A percentile compares a stretch with the other conserved stretches of the same genome.
Conservation (phyloP, 2,888 invertebrate species). For the Choreutis nemorana region DNA sequence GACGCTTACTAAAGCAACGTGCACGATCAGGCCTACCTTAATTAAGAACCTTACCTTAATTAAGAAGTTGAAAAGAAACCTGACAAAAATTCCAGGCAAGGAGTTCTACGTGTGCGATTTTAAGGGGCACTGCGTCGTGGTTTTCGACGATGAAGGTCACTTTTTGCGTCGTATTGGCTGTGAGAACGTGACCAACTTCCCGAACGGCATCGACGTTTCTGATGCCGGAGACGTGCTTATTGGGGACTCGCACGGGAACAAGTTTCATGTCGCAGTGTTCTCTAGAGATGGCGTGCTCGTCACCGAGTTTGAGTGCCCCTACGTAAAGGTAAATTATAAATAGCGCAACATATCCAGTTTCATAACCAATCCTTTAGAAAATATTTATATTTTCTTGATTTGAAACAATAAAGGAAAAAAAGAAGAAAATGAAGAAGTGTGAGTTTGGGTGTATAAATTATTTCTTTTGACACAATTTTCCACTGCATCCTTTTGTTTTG, state of each 20-base stretch:
- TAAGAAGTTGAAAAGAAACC: no score
- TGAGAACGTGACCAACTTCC: constrained; percentile 95
- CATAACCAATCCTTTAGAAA: neutral
- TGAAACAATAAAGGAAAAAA: neutral
- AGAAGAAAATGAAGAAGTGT: no score
- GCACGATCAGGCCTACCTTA: no score
- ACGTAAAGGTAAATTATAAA: constrained; percentile 83
- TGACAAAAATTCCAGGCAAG: constrained; percentile 79
- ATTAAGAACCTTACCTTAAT: no score
- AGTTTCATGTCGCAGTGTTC: constrained; percentile 97
- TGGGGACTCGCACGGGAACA: constrained; percentile 97
- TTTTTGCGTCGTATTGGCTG: constrained; percentile 94
- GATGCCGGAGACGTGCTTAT: constrained; percentile 96
- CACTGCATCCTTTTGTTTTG: no score
- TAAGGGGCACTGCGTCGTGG: constrained; percentile 97
- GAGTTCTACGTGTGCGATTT: constrained; percentile 98
- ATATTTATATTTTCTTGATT: neutral
- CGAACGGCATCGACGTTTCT: constrained; percentile 97
- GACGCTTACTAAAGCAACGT: no score
- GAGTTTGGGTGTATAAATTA: no score
- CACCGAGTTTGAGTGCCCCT: constrained; percentile 96
- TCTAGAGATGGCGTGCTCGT: constrained; percentile 86
- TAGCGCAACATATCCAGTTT: no score
- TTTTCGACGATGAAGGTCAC: constrained; percentile 91
- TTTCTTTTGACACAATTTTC: no score